A percentile compares a stretch with the other conserved stretches of the same genome.
phyloP scores from a whole-genome alignment of 2,113 vertebrate genomes.

The Ptychochromis oligacanthus region DNA sequence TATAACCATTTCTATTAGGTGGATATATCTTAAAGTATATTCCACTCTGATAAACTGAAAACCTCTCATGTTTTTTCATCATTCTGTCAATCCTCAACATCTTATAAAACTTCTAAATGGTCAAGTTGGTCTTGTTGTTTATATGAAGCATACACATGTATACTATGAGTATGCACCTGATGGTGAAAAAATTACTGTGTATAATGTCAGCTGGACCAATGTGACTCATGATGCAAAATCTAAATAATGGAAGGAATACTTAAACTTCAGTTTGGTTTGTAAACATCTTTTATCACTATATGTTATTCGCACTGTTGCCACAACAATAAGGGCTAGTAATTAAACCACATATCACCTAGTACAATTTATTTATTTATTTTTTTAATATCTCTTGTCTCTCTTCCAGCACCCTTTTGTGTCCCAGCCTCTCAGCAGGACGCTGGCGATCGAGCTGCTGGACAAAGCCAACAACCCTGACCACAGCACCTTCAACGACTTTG shows the following conservation, averaged over 20 bases:
- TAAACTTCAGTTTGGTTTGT: not conserved
- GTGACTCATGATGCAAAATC: not conserved
- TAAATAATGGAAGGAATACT: not conserved
- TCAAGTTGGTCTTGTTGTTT: not conserved
- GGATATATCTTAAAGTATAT: no score
- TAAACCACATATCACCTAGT: not conserved
- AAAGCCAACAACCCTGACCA: slow-evolving; percentile 98
- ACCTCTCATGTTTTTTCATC: no score
- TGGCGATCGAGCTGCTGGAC: slow-evolving; percentile 96
- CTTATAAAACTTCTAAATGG: not conserved
- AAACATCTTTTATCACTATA: not conserved
- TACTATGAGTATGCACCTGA: not conserved
- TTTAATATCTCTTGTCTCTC: not conserved
- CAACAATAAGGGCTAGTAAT: not conserved
- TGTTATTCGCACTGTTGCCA: not conserved
- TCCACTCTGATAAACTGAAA: no score
- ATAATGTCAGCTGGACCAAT: not conserved
- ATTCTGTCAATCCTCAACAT: not conserved
- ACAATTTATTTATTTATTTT: not conserved
- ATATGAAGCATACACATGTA: not conserved
- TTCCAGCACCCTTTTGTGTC: slow-evolving; percentile 95
- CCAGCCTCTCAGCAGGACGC: slow-evolving; percentile 92
- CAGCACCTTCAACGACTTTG: slow-evolving; percentile 91
- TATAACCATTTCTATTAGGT: no score
- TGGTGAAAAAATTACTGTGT: rapidly evolving